phyloP scores from a whole-genome alignment of 2,797 vertebrate species.

The Monodelphis domestica region DNA sequence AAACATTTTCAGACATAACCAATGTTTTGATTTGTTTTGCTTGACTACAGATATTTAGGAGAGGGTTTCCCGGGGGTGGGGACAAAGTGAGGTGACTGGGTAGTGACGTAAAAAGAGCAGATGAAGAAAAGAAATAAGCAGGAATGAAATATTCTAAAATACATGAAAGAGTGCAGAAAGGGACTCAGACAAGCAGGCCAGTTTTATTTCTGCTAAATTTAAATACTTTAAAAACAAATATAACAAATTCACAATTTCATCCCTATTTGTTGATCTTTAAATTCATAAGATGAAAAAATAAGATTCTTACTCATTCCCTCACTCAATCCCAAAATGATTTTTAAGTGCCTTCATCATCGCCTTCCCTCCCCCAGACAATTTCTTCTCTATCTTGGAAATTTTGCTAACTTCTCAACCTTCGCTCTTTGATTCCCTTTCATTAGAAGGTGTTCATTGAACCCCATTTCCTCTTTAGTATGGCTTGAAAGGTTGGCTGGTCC shows the following conservation, averaged over 20 bases:
- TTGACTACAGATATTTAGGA: background rate
- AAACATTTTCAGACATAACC: background rate
- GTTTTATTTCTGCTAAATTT: background rate
- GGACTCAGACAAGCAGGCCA: background rate
- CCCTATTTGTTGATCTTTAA: background rate
- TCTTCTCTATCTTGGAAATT: background rate
- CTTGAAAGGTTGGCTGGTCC: background rate
- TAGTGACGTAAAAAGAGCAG: no score
- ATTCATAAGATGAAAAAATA: background rate
- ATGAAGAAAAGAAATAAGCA: background rate
- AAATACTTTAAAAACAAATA: background rate
- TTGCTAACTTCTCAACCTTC: background rate
- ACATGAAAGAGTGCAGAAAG: background rate
- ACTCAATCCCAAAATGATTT: background rate
- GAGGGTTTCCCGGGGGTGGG: background rate
- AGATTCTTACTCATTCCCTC: background rate
- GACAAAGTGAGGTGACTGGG: background rate
- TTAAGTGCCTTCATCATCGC: background rate
- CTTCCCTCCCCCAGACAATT: background rate
- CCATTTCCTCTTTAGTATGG: background rate
- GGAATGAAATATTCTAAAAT: background rate
- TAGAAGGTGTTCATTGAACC: background rate
- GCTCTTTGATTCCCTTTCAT: background rate
- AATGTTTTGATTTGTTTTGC: background rate
- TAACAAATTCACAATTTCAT: background rate